Base-by-base conservation (phyloP, 2,113 vertebrate species). In the Thamnaconus septentrionalis region DNA sequence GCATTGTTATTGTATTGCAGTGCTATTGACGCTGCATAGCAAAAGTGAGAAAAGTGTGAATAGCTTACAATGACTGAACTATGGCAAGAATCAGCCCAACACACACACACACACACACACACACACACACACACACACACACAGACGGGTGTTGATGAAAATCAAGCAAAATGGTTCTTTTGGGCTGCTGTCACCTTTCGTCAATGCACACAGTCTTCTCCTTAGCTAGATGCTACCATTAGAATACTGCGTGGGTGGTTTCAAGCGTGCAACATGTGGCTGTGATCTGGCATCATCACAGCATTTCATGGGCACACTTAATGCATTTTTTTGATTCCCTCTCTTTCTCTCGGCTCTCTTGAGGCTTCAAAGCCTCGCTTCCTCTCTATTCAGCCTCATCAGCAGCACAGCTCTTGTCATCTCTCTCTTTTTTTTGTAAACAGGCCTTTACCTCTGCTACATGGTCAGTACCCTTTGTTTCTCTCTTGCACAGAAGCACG, bases 371-470 rank as follows among this genome's bases (percentile, higher is more conserved):
- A 86, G 82, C 76, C 70, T 69, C 67, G 60, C 49, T 52, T 42
- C 62, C 70, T 59, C 69, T 86, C 75, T 67, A 83, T 75, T 65
- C 64, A 81, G 71, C 71, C 77, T 85, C 79, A 81, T 85, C 73
- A 71, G 73, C 66, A 57, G 60, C 53, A 59, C 75, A 46, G 75
- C 65, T 75, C 76, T 62, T 80, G 71, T 52, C 71, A 50, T 87
- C 78, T 83, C 18, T 31, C 18, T 31, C 18, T 76, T 78, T 85
- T 85, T 88, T 71, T 78, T 75, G 76, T 11, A 66, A 54, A 31
- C 18, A 31, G 18, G 74, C 77, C 80, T 83, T 71, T 77, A 83
- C 61, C 79, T 77, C 70, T 51, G 69, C 43, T 46, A 44, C 59
- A 63, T 7, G 10, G 67, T 80, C 83, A 73, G 75, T 75, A 71